Evolutionary conservation across 2,888 invertebrate species (phyloP).

Genomic region (Chymomyza amoena): DNA sequence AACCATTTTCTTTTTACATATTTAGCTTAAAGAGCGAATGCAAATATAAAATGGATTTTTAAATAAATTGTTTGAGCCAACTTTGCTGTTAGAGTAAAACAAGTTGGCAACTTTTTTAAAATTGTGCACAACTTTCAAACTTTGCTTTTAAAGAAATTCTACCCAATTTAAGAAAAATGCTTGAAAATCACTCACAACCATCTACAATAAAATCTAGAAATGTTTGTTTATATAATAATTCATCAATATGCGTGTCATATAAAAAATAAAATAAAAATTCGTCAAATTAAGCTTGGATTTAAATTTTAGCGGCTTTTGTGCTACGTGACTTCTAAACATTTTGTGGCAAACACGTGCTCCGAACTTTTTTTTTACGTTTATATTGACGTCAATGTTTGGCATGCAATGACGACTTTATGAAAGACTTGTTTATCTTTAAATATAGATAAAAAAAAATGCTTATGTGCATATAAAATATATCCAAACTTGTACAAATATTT

Average conservation of each 20-base stretch:
- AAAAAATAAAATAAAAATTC: constrained; percentile 17
- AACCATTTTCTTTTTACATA: too few species aligned
- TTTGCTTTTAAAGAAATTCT: not conserved
- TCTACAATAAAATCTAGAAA: not conserved
- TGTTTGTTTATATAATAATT: not conserved
- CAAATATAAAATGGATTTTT: too few species aligned
- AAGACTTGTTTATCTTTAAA: not conserved
- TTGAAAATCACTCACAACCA: not conserved
- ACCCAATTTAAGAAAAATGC: not conserved
- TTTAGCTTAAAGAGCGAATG: too few species aligned
- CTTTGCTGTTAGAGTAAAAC: too few species aligned
- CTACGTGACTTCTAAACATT: constrained; percentile 52
- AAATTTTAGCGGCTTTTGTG: constrained; percentile 27
- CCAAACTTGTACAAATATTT: not conserved
- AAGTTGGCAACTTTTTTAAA: too few species aligned
- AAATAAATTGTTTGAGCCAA: too few species aligned
- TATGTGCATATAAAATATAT: not conserved
- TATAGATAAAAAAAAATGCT: not conserved
- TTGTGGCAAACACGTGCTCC: constrained; percentile 48
- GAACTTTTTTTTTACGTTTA: constrained; percentile 29
- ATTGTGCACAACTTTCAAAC: not conserved
- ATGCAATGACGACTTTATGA: not conserved
- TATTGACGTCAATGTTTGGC: constrained; percentile 42
- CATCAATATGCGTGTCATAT: constrained; percentile 29
- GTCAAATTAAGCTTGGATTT: constrained; percentile 39